phyloP scores from a whole-genome alignment of 2,888 invertebrate species.

The Escarpia spicata region DNA sequence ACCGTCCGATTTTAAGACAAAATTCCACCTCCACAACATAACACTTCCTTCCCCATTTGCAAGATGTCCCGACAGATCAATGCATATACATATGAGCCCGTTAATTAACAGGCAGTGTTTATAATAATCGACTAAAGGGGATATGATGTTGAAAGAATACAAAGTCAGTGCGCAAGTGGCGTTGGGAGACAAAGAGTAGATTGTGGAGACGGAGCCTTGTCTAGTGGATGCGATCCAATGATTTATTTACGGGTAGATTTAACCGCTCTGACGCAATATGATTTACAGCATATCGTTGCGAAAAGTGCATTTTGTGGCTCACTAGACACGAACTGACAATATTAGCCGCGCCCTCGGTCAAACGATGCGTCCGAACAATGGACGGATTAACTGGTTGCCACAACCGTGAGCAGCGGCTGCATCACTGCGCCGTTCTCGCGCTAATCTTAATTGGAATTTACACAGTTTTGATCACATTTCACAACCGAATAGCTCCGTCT shows the following conservation, averaged over 20 bases:
- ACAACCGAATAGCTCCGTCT: background rate
- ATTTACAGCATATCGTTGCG: background rate
- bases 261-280: background rate
- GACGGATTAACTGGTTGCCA: constrained; percentile 13
- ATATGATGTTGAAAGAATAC: background rate
- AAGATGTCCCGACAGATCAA: background rate
- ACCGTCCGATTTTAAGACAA: background rate
- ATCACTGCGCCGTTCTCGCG: constrained; percentile 16
- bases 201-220: background rate
- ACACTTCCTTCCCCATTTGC: background rate
- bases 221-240: background rate
- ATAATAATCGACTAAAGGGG: background rate
- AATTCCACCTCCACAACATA: background rate
- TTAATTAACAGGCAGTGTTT: too few relatives aligned
- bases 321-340: background rate
- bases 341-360: background rate
- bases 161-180: too few relatives aligned
- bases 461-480: constrained; percentile 16
- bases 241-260: background rate
- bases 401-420: background rate
- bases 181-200: background rate
- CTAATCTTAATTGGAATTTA: constrained; percentile 13
- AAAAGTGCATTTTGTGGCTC: background rate
- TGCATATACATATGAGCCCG: too few relatives aligned
- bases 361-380: background rate